Conservation (phyloP, 92 coral and sea anemone genomes). For the Scolanthus callimorphus region DNA sequence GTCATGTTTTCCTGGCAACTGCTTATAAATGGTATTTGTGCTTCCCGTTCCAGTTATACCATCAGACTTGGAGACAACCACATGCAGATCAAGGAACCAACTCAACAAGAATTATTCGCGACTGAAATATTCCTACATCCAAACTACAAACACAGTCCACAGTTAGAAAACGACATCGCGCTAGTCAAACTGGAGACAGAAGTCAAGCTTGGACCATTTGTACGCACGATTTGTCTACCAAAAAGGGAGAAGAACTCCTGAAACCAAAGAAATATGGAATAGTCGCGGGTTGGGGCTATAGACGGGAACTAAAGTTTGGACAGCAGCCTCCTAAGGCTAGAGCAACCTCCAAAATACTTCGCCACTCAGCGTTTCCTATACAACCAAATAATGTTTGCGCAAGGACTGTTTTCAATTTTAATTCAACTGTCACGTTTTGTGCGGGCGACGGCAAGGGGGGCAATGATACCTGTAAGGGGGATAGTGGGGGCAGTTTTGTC, state of each 20-base stretch:
- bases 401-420: slow-evolving; percentile 2
- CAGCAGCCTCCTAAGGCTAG: not conserved
- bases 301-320: slow-evolving; percentile 10
- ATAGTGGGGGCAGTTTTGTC: slow-evolving; percentile 62
- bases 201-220: slow-evolving; percentile 37
- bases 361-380: slow-evolving; percentile 52
- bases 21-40: not conserved
- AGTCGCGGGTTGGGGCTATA: slow-evolving; percentile 72
- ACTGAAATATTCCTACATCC: slow-evolving; percentile 38
- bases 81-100: slow-evolving; percentile 2
- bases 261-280: slow-evolving; percentile 29
- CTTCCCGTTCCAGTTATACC: slow-evolving; percentile 13
- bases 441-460: slow-evolving; percentile 74
- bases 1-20: too few relatives aligned
- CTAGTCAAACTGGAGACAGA: slow-evolving; percentile 35
- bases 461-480: slow-evolving; percentile 61
- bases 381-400: slow-evolving; percentile 36
- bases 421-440: slow-evolving; percentile 48
- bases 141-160: slow-evolving; percentile 9
- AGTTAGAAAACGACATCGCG: slow-evolving; percentile 56
- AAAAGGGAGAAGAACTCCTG: slow-evolving; percentile 18
- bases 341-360: slow-evolving; percentile 33
- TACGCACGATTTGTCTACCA: slow-evolving; percentile 67
- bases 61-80: slow-evolving; percentile 50
- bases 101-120: slow-evolving; percentile 13